A percentile compares a stretch with the other conserved stretches of the same genome.
These are phyloP conservation scores for Mesembrinibis cayennensis DNA, from an alignment of 2,113 vertebrate genomes.

Conservation along the genomic window DNA sequence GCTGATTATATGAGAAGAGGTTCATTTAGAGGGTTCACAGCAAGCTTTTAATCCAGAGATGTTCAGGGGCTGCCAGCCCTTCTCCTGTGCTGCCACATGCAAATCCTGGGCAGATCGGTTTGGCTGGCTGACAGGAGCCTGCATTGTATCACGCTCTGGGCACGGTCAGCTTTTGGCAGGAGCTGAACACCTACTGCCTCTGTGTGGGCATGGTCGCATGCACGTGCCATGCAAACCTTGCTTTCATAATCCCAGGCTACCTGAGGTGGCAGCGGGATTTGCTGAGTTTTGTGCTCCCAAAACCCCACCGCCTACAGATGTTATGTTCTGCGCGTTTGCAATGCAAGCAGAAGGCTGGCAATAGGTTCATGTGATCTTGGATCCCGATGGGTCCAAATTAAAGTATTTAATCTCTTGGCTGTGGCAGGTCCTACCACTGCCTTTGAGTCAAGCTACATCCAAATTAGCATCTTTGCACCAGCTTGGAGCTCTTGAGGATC, in stretches of 20 bases:
- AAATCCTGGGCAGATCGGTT: not conserved
- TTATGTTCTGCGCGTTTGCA: not conserved
- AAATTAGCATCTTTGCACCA: not conserved
- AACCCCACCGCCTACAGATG: not conserved
- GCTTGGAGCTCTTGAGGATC: not conserved
- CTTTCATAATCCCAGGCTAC: too few relatives aligned
- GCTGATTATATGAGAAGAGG: not conserved
- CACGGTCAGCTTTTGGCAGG: not conserved
- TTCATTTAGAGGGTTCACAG: not conserved
- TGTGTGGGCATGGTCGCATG: rapidly evolving
- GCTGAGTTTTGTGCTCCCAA: not conserved
- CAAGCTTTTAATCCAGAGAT: not conserved
- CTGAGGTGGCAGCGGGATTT: not conserved
- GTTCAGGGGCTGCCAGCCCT: not conserved
- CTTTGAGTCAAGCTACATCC: not conserved
- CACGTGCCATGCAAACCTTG: rapidly evolving
- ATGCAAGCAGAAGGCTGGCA: not conserved
- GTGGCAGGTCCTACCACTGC: not conserved
- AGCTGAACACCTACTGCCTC: not conserved
- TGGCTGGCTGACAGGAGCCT: not conserved
- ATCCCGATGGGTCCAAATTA: not conserved
- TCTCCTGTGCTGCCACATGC: not conserved
- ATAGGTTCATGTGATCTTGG: not conserved
- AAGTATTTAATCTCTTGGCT: not conserved
- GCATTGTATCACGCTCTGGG: not conserved